These are phyloP conservation scores for Clamator glandarius DNA, from an alignment of 2,797 vertebrate genomes.

Conservation along the genomic window DNA sequence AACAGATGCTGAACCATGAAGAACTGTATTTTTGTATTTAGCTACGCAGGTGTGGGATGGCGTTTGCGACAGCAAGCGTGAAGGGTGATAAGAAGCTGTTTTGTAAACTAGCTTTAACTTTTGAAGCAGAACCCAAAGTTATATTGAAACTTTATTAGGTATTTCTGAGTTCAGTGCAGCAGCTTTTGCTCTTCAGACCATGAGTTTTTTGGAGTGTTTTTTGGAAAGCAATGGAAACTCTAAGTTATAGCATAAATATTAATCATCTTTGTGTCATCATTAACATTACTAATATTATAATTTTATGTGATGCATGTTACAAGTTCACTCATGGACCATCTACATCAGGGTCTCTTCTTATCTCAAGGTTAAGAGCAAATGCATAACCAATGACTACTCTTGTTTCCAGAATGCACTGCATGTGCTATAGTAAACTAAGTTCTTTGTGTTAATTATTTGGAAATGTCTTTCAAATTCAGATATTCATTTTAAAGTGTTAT, in stretches of 20 bases:
- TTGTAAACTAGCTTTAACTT: background rate
- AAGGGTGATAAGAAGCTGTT: background rate
- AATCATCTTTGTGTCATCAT: background rate
- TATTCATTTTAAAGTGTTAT: background rate
- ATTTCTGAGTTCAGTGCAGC: background rate
- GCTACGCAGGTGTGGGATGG: background rate
- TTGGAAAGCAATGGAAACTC: background rate
- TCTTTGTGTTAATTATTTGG: background rate
- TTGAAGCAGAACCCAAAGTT: background rate
- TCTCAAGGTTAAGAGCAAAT: background rate
- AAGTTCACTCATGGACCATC: background rate
- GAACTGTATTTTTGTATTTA: slow-evolving; percentile 7
- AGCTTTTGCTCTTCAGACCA: background rate
- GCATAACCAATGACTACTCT: background rate
- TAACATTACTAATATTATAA: background rate
- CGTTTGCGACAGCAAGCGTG: background rate
- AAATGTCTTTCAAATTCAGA: background rate
- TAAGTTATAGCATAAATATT: background rate
- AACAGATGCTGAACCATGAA: background rate
- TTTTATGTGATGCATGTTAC: background rate
- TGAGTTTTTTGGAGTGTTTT: background rate
- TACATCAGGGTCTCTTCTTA: background rate
- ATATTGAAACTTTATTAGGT: background rate
- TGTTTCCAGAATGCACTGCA: background rate
- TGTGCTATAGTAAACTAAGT: background rate